Evolutionary conservation across 1,140 invertebrate genomes (phyloP), one percentile per base, ranked within the genome.

Genomic region (Listronotus oregonensis): DNA sequence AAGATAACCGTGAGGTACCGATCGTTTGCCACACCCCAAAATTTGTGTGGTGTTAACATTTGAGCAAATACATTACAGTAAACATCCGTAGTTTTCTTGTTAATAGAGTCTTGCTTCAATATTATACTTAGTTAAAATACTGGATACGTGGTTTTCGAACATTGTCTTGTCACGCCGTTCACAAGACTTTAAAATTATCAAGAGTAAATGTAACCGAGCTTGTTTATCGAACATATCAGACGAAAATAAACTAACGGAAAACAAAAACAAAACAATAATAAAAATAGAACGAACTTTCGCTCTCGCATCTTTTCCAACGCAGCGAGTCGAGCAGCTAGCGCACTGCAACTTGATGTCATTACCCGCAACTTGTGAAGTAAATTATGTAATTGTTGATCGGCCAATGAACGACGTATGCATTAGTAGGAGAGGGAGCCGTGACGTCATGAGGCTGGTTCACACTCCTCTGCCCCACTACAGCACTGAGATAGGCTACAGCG

Each of bases 321-420:
- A 51, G 62, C 57, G 62, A 46, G 57, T 68, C 68, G 57, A 39
- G 59, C 63, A 68, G 8, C 46, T 4, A 49, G 55, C 42, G 60
- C 42, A 54, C 51, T 65, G 63, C 55, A 58, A 64, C 47, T 49
- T 21, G 74, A 76, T 77, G 74, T 75, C 75, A 76, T 76, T 72
- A 75, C 72, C 71, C 73, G 71, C 65, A 71, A 70, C 67, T 66
- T 68, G 66, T 64, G 55, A 71, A 75, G 72, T 75, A 74, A 78
- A 78, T 77, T 78, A 79, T 75, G 75, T 79, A 79, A 79, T 76
- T 75, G 75, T 68, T 54, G 63, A 63, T 63, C 71, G 74, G 74
- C 76, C 76, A 78, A 78, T 78, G 75, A 77, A 76, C 72, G 76
- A 69, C 68, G 69, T 65, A 73, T 76, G 74, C 75, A 70, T 34